phyloP scores from a whole-genome alignment of 2,797 vertebrate species.

The Cyclopterus lumpus region DNA sequence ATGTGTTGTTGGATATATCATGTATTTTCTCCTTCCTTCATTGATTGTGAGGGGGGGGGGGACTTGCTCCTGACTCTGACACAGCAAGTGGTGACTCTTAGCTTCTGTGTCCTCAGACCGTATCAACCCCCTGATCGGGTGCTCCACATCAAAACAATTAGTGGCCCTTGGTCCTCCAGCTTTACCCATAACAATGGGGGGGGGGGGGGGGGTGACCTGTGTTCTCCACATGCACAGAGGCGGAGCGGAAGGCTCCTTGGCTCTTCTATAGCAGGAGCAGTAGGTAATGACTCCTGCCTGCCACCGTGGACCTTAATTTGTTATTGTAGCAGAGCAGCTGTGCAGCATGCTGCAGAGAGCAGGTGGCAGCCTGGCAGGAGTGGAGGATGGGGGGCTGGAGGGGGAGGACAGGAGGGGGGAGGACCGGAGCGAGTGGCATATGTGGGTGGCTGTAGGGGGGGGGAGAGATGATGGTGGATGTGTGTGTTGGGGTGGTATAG shows the following conservation, averaged over 20 bases:
- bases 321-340: slow-evolving; percentile 88
- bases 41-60: slow-evolving; percentile 2
- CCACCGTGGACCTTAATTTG: slow-evolving; percentile 84
- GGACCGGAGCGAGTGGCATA: slow-evolving; percentile 77
- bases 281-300: slow-evolving; percentile 57
- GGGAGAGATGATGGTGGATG: slow-evolving; percentile 43
- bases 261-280: slow-evolving; percentile 53
- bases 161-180: slow-evolving; percentile 46
- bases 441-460: slow-evolving; percentile 73
- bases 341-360: slow-evolving; percentile 85
- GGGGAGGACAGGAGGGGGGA: slow-evolving; percentile 40
- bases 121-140: slow-evolving; percentile 32
- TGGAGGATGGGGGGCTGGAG: slow-evolving; percentile 61
- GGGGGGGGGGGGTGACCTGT: background rate
- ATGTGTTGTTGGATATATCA: background rate
- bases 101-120: slow-evolving; percentile 47
- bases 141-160: slow-evolving; percentile 65
- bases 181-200: slow-evolving; percentile 12
- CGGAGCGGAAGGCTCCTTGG: slow-evolving; percentile 46
- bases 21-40: background rate
- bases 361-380: slow-evolving; percentile 87
- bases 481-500: slow-evolving; percentile 37
- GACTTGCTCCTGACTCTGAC: slow-evolving; percentile 41
- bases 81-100: slow-evolving; percentile 53
- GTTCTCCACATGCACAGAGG: slow-evolving; percentile 14